Evolutionary conservation across 2,888 invertebrate species (phyloP).

Genomic region (Beris chalybata): DNA sequence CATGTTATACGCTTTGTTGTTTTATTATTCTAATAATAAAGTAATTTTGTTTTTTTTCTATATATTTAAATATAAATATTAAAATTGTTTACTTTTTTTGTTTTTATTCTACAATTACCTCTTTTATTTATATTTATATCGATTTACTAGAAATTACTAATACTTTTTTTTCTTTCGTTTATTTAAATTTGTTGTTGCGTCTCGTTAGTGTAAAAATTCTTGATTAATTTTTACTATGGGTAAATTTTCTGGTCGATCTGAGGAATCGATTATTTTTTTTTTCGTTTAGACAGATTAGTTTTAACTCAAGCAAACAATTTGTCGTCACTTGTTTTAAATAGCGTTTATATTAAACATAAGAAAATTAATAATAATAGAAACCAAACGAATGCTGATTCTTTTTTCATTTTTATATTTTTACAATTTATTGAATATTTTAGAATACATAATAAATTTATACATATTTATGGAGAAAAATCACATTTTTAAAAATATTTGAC

Average conservation of each 20-base stretch:
- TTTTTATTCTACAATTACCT: conserved; percentile 1
- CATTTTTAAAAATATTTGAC: too few relatives aligned
- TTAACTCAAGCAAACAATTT: background rate
- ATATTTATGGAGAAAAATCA: too few relatives aligned
- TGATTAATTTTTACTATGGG: background rate
- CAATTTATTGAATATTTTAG: background rate
- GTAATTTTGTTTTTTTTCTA: background rate
- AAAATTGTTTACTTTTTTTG: conserved; percentile 20
- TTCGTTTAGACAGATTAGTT: background rate
- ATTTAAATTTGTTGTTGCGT: conserved; percentile 15
- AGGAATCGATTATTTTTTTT: background rate
- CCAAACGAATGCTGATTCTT: background rate
- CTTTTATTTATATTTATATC: conserved; percentile 9
- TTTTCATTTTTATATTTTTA: background rate
- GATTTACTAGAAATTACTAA: conserved; percentile 36
- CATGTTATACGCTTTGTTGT: background rate
- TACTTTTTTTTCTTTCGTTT: conserved; percentile 30
- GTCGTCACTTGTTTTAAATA: background rate
- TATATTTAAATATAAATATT: conserved; percentile 17
- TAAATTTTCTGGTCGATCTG: background rate
- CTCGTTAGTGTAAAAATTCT: conserved; percentile 5
- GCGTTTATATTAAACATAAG: background rate
- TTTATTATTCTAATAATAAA: background rate
- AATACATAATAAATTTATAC: background rate
- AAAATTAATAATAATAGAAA: background rate